Evolutionary conservation across 2,113 vertebrate genomes (phyloP), one percentile per base, ranked within the genome.

Genomic region (Neotragus moschatus): DNA sequence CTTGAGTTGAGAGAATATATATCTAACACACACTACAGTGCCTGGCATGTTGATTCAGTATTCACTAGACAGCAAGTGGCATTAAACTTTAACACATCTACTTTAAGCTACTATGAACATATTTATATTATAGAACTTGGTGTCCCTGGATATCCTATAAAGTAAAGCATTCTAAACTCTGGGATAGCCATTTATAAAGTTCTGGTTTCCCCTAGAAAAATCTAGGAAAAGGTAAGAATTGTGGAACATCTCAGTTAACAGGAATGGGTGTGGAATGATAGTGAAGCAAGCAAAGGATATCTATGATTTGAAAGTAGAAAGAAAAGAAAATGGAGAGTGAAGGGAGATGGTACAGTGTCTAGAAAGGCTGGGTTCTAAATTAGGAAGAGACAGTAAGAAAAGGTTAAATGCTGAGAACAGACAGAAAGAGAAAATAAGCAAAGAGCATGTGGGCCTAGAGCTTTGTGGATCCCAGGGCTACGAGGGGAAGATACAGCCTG

Each of bases 321-420:
- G 33, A 81, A 95, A 30, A 75, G 53, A 79, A 58, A 75, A 45
- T 0, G 25, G 26, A 45, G 43, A 21, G 12, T 12, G 9, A 45
- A 10, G 33, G 43, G 3, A 43, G 53, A 28, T 13, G 15, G 21
- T 0, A n/a, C 0, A 15, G 39, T 14, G 7, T 3, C 2, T 30
- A 17, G 21, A 55, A 63, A 53, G 82, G 14, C 49, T 16, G 73
- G n/a, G 12, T 53, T 91, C 86, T 39, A 58, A 79, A 45, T 11
- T 5, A 7, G 73, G 51, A 75, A 26, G 84, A 49, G 25, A 30
- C 2, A 77, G 4, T 9, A 39, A 30, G 55, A 55, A 53, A 95
- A 13, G 36, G 47, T 4, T 82, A 30, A 75, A 43, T 47, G 81
- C 0, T 51, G 55, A 66, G 55, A 90, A 73, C 26, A 86, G 47